A percentile compares a stretch with the other conserved stretches of the same genome.
phyloP scores from a whole-genome alignment of 2,113 vertebrate genomes.

The Psephotus haematonotus region DNA sequence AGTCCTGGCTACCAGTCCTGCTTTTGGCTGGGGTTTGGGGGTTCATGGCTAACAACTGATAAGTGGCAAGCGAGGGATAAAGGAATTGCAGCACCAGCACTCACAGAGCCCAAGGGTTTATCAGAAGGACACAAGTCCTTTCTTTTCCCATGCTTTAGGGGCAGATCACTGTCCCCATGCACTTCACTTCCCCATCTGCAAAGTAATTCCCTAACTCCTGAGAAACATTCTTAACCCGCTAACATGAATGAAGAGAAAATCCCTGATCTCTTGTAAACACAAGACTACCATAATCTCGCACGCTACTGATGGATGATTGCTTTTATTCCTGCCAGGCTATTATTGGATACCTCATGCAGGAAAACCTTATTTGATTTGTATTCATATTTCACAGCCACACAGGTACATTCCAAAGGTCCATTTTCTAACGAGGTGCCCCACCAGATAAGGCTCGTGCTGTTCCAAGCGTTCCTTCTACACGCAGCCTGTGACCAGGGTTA shows the following conservation, averaged over 20 bases:
- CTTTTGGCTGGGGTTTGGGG: not conserved
- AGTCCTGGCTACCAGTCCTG: not conserved
- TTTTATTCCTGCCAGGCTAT: not conserved
- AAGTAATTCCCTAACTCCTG: not conserved
- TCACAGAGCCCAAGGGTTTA: not conserved
- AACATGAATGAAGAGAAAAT: not conserved
- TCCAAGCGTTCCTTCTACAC: rapidly evolving
- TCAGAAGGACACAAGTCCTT: not conserved
- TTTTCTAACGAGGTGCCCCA: not conserved
- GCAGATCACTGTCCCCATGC: not conserved
- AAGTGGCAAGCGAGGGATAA: not conserved
- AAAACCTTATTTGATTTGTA: not conserved
- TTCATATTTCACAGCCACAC: not conserved
- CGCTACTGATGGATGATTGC: too few relatives aligned
- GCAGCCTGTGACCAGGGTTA: rapidly evolving
- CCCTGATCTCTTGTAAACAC: not conserved
- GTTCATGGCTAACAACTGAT: not conserved
- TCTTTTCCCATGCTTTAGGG: not conserved
- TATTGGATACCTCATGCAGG: not conserved
- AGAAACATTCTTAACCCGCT: not conserved
- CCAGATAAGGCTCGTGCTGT: not conserved
- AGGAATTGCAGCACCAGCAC: not conserved
- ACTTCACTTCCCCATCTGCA: not conserved
- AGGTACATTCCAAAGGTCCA: not conserved
- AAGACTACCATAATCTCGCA: rapidly evolving